These are phyloP conservation scores for Chelonus insularis DNA, from an alignment of 1,140 invertebrate species.

Conservation along the genomic window DNA sequence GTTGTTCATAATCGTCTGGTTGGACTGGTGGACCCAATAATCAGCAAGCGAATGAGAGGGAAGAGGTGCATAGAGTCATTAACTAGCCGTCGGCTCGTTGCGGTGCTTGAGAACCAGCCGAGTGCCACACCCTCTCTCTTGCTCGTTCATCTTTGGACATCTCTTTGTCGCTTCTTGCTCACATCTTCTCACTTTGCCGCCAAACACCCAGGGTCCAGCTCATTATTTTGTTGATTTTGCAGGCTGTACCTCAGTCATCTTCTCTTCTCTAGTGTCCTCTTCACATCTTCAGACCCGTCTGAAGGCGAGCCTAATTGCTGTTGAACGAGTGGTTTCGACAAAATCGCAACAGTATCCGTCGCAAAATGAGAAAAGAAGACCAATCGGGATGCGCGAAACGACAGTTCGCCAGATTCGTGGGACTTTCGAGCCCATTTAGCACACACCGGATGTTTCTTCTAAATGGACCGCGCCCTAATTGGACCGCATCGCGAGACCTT, in stretches of 20 bases:
- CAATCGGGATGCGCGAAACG: slow-evolving; percentile 20
- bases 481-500: slow-evolving; percentile 31
- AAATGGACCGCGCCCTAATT: slow-evolving; percentile 37
- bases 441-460: slow-evolving; percentile 35
- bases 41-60: slow-evolving; percentile 29
- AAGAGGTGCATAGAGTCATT: slow-evolving; percentile 51
- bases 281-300: not conserved
- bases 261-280: not conserved
- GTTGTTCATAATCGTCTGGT: slow-evolving; percentile 5
- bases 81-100: slow-evolving; percentile 48
- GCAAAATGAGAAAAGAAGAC: not conserved
- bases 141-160: slow-evolving; percentile 9
- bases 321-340: slow-evolving; percentile 24
- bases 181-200: slow-evolving; percentile 34
- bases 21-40: slow-evolving; percentile 18
- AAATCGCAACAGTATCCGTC: slow-evolving; percentile 3
- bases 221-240: slow-evolving; percentile 49
- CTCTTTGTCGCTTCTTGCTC: slow-evolving; percentile 32
- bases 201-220: slow-evolving; percentile 38
- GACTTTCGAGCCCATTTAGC: slow-evolving; percentile 30
- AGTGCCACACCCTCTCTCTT: slow-evolving; percentile 19
- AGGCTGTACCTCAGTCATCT: slow-evolving; percentile 21
- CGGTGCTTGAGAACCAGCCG: slow-evolving; percentile 35
- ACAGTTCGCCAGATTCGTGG: slow-evolving; percentile 6
- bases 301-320: slow-evolving; percentile 39